Evolutionary conservation across 2,888 invertebrate species (phyloP), one percentile per base, ranked within the genome.

Genomic region (Apodemia mormo): DNA sequence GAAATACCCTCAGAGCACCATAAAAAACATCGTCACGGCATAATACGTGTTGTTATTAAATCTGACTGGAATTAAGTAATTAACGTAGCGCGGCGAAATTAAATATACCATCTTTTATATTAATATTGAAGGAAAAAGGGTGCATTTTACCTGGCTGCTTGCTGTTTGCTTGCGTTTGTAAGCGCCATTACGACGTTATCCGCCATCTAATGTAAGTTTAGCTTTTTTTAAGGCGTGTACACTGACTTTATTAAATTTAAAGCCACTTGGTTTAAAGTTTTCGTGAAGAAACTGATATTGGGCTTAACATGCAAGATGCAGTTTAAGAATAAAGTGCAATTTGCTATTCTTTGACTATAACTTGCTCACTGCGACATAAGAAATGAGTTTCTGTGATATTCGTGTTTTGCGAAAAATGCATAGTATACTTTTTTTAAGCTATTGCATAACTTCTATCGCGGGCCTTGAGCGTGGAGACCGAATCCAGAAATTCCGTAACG

Each of bases 131-230:
- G 33, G n/a, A 33, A 37, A 54, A 37, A 33, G 61, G 61, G 61
- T 64, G 33, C 61, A 33, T 37, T 64, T 64, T 37, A 33, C 37
- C n/a, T 37, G 61, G 61, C 33, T 7, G 61, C 14, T 61, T 61
- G 33, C 5, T 58, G 30, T 30, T 58, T 30, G 58, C 33, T 86
- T 78, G 87, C 84, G 86, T 86, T 85, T 75, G 79, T 82, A 82
- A 78, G 82, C 82, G 82, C 82, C 81, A 85, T 82, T 80, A 80
- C 37, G 71, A n/a, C 66, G 73, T 72, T 75, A 78, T 79, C 83
- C 79, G 74, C 75, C 76, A 81, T 82, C 79, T 79, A 78, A 80
- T 79, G 80, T 78, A 78, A 71, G 71, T 71, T 75, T 73, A 45
- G 65, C 73, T 74, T 74, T 22, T 75, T 66, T 65, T 65, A 58